These are phyloP conservation scores for Julus scandinavius DNA, from an alignment of 2,888 invertebrate species.

Conservation along the genomic window DNA sequence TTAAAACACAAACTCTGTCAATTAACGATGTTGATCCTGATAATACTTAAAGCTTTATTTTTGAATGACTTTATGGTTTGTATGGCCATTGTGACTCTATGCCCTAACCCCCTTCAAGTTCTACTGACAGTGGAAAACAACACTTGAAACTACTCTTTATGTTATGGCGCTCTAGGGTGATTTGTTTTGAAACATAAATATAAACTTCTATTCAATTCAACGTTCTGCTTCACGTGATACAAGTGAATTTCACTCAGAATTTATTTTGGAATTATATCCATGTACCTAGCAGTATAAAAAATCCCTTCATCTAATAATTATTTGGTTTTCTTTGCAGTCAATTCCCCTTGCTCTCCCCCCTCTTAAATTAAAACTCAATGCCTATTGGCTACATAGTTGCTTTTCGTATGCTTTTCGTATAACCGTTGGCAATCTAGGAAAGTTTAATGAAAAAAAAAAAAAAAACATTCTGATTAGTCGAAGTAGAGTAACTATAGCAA, in stretches of 20 bases:
- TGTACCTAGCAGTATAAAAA: not conserved
- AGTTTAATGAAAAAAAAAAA: not conserved
- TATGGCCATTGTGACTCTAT: not conserved
- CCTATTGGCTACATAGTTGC: not conserved
- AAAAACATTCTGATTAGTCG: not conserved
- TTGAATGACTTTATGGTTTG: not conserved
- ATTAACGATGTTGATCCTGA: not conserved
- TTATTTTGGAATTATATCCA: not conserved
- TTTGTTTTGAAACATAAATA: not conserved
- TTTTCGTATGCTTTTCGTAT: not conserved
- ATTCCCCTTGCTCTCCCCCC: not conserved
- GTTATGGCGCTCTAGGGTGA: not conserved
- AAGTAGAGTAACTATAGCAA: not conserved
- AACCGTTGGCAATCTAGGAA: not conserved
- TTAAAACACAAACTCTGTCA: not conserved
- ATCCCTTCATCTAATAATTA: not conserved
- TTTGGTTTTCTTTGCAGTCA: not conserved
- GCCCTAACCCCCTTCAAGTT: too few relatives aligned
- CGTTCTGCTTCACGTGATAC: not conserved
- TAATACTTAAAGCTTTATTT: not conserved
- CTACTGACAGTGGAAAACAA: not conserved
- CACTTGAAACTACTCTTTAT: not conserved
- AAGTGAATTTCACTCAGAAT: not conserved
- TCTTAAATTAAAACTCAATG: not conserved
- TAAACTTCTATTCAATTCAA: not conserved